Evolutionary conservation across 1,140 invertebrate genomes (phyloP), one percentile per base, ranked within the genome.

Genomic region (Macrotrachela quadricornifera): DNA sequence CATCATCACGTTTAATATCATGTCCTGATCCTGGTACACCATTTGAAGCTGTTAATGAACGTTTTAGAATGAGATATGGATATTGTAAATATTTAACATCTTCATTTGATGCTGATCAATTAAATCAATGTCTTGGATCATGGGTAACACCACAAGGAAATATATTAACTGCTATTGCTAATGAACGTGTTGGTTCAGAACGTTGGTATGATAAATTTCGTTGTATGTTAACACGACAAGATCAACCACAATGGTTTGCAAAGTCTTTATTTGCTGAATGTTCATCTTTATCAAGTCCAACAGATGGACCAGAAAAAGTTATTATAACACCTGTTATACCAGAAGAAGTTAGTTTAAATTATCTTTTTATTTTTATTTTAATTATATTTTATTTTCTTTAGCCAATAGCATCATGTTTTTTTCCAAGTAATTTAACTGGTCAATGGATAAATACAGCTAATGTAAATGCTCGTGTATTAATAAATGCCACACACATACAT

Each of bases 391-490:
- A 4, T 30, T 30, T 8, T 30, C 8, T 30, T 30, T 30, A 30
- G 21, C 21, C 21, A 30, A 30, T 30, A 4, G 44, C 53, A 1
- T 43, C 18, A 16, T 54, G 53, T 42, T 49, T 38, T 40, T 54
- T 54, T 46, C 53, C 53, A 15, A 46, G 48, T 14, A 54, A 54
- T 42, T 49, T 54, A 14, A 48, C 46, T 37, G 53, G 53, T 15
- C 46, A 54, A 44, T 54, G 53, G 53, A 49, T 54, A 6, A 54
- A 54, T 18, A 54, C 53, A 3, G 53, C 46, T 1, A 54, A 54
- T 21, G 48, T 54, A 38, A 54, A 54, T 30, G 53, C 53, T n/a
- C 46, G 46, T 43, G 46, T 54, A 11, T 17, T 37, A 0, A 54
- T 54, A 1, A 54, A 54, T 44, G 36, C 46, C 30, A 54, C 53